These are phyloP conservation scores for Dysdera silvatica DNA, from an alignment of 1,140 invertebrate genomes.

Conservation along the genomic window DNA sequence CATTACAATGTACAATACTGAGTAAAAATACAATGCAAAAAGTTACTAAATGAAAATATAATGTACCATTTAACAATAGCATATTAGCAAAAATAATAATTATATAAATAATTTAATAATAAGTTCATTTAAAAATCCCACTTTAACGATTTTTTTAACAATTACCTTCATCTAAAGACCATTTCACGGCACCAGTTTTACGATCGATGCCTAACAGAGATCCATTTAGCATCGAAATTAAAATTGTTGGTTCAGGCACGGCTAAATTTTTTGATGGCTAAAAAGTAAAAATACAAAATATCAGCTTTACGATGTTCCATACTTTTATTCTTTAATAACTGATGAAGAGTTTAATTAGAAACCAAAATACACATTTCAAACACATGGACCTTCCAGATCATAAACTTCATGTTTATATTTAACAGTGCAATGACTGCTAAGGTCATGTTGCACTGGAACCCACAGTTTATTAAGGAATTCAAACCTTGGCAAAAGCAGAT, in stretches of 20 bases:
- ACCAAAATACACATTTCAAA: too few relatives aligned
- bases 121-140: constrained; percentile 57
- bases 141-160: constrained; percentile 54
- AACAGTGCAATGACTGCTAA: too few relatives aligned
- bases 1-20: neutral
- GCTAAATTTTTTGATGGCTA: constrained; percentile 22
- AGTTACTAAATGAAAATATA: neutral
- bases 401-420: too few relatives aligned
- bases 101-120: constrained; percentile 45
- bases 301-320: too few relatives aligned
- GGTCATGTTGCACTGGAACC: too few relatives aligned
- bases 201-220: constrained; percentile 76
- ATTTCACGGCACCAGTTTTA: constrained; percentile 69
- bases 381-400: too few relatives aligned
- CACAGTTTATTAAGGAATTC: too few relatives aligned
- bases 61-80: neutral
- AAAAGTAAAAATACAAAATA: neutral
- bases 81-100: constrained; percentile 27
- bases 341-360: too few relatives aligned
- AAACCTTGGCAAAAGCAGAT: too few relatives aligned
- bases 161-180: constrained; percentile 74
- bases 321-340: too few relatives aligned
- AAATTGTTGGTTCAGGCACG: constrained; percentile 45
- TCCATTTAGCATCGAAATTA: constrained; percentile 87
- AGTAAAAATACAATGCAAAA: neutral